Evolutionary conservation across 2,888 invertebrate genomes (phyloP), one percentile per base, ranked within the genome.

Genomic region (Drosophila engyochracea): DNA sequence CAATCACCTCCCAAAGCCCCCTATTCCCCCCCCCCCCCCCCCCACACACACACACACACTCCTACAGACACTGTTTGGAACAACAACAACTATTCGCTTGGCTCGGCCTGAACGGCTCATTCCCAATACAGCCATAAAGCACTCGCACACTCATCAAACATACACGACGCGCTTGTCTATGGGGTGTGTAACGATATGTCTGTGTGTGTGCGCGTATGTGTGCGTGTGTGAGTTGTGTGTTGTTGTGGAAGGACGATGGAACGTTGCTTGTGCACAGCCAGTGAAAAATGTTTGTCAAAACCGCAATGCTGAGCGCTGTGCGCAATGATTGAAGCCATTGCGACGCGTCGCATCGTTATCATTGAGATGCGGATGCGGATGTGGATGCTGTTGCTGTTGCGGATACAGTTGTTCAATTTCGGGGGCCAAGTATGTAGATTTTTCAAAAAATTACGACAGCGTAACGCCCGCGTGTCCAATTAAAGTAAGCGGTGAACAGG

Each of bases 401-500:
- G 53, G 53, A 37, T 51, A 10, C 16, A 28, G 39, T 58, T 58
- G 41, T 41, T 58, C 41, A 39, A 44, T 22, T 58, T 28, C 9
- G 22, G 22, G 28, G 55, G 68, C 58, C 68, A 76, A 87, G 83
- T 72, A 83, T 85, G 81, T 73, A 88, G 83, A 84, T 84, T 84
- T 84, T 85, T 84, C 85, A 82, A 80, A 80, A 85, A 86, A 92
- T 91, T 88, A 91, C 91, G 83, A 91, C 91, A 90, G 88, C 91
- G 88, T 84, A 90, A 90, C 90, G 87, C 91, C 78, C 79, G 88
- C 88, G 77, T 77, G 89, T 90, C 91, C 92, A 92, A 92, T 92
- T 92, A 92, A 91, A 91, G 92, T 88, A 82, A 85, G 89, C 87
- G 80, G 82, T 71, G 59, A 70, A 75, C 71, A 70, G 67, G 79